Conservation (phyloP, 2,888 invertebrate genomes). For the Drosophila anceps region DNA sequence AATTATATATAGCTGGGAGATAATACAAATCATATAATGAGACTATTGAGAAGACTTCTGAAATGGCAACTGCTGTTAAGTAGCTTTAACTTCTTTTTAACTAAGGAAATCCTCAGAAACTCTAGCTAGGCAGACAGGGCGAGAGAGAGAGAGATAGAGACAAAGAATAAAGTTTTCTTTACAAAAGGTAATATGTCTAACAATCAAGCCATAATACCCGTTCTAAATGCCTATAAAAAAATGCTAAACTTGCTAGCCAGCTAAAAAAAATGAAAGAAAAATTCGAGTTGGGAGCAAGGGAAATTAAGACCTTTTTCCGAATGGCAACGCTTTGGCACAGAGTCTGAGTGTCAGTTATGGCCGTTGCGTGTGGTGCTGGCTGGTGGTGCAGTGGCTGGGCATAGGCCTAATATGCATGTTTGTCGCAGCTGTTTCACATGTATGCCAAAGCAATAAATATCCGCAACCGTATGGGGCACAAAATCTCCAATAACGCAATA, state of each 20-base stretch:
- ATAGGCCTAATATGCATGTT: slow-evolving; percentile 76
- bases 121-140: not conserved
- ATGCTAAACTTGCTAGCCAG: not conserved
- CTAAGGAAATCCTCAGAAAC: not conserved
- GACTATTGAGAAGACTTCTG: not conserved
- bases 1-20: not conserved
- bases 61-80: not conserved
- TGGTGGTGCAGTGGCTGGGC: slow-evolving; percentile 29
- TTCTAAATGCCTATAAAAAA: not conserved
- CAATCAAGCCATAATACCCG: not conserved
- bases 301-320: slow-evolving; percentile 69
- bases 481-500: slow-evolving; percentile 82
- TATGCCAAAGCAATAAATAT: slow-evolving; percentile 82
- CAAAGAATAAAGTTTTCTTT: not conserved
- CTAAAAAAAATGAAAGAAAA: slow-evolving; percentile 12
- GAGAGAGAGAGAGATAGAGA: not conserved
- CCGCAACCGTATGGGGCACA: slow-evolving; percentile 58
- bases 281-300: slow-evolving; percentile 38
- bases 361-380: slow-evolving; percentile 33
- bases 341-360: slow-evolving; percentile 45
- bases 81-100: not conserved
- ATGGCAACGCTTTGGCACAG: slow-evolving; percentile 36
- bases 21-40: not conserved
- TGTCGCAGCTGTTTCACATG: slow-evolving; percentile 79
- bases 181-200: not conserved